These are phyloP conservation scores for Liparis tanakae DNA, from an alignment of 2,797 vertebrate species.

Conservation along the genomic window DNA sequence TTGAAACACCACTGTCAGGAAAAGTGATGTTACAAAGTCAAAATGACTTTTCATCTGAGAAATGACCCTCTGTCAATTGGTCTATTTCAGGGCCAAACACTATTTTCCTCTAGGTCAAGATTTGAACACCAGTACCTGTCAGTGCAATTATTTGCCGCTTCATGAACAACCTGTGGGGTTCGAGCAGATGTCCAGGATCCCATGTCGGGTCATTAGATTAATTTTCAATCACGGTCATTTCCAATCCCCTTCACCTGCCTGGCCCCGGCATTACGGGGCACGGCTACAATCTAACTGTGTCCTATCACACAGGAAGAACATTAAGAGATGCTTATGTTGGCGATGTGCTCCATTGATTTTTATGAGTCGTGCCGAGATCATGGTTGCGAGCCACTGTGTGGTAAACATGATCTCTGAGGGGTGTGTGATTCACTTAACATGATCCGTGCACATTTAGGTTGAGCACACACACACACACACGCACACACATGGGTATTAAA, in stretches of 20 bases:
- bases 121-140: conserved; percentile 45
- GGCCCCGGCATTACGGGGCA: conserved; percentile 78
- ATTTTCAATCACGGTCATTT: conserved; percentile 81
- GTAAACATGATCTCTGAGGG: conserved; percentile 66
- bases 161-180: conserved; percentile 73
- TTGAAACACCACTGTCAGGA: conserved; percentile 7
- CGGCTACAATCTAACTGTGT: conserved; percentile 85
- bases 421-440: conserved; percentile 52
- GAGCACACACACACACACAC: conserved; percentile 21
- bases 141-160: conserved; percentile 59
- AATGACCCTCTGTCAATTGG: conserved; percentile 12
- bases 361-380: conserved; percentile 63
- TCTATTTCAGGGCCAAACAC: conserved; percentile 24
- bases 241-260: conserved; percentile 80
- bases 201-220: conserved; percentile 85
- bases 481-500: conserved; percentile 22
- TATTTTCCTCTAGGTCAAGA: conserved; percentile 46
- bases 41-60: conserved; percentile 32
- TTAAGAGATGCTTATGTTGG: conserved; percentile 82
- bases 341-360: conserved; percentile 81
- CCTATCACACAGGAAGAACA: conserved; percentile 82
- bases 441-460: conserved; percentile 44
- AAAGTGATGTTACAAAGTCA: neutral
- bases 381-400: conserved; percentile 41
- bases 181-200: conserved; percentile 81